Percentiles rank a stretch among this genome's conserved stretches.
Evolutionary conservation across 1,140 invertebrate species (phyloP).

Genomic region (Zophobas morio): DNA sequence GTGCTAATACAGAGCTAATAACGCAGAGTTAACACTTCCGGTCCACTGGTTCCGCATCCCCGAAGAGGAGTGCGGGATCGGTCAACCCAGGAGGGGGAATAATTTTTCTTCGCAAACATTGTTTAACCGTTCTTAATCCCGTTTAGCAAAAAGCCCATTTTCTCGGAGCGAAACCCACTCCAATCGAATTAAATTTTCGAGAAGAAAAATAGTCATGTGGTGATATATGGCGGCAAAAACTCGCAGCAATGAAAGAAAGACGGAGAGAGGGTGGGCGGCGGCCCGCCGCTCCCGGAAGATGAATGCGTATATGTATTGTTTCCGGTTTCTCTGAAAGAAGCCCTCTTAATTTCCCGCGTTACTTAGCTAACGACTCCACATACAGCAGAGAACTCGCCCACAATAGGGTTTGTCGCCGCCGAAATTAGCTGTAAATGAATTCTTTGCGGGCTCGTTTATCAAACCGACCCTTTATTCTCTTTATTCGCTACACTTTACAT

Average conservation of each 20-base stretch:
- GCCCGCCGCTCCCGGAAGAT: conserved; percentile 61
- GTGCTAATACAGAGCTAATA: conserved; percentile 65
- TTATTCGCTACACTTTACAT: conserved; percentile 50
- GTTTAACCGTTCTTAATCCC: too few relatives aligned
- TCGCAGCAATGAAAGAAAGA: conserved; percentile 42
- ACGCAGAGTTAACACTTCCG: conserved; percentile 65
- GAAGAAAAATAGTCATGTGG: conserved; percentile 53
- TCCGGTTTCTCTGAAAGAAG: conserved; percentile 66
- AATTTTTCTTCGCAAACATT: too few relatives aligned
- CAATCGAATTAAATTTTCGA: conserved; percentile 22
- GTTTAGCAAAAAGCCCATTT: too few relatives aligned
- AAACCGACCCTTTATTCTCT: conserved; percentile 60
- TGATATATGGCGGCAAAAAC: conserved; percentile 60
- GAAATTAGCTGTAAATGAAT: conserved; percentile 65
- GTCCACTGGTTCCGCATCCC: conserved; percentile 58
- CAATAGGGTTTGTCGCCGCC: conserved; percentile 64
- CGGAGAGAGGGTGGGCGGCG: conserved; percentile 5
- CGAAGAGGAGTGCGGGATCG: conserved; percentile 23
- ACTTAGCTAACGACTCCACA: conserved; percentile 66
- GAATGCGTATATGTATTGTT: conserved; percentile 68
- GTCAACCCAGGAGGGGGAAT: not conserved
- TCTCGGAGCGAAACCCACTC: not conserved
- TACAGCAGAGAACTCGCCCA: conserved; percentile 56
- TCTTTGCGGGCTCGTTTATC: conserved; percentile 64
- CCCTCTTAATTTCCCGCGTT: conserved; percentile 66